Base-by-base conservation (phyloP, 2,113 vertebrate genomes). In the human region DNA sequence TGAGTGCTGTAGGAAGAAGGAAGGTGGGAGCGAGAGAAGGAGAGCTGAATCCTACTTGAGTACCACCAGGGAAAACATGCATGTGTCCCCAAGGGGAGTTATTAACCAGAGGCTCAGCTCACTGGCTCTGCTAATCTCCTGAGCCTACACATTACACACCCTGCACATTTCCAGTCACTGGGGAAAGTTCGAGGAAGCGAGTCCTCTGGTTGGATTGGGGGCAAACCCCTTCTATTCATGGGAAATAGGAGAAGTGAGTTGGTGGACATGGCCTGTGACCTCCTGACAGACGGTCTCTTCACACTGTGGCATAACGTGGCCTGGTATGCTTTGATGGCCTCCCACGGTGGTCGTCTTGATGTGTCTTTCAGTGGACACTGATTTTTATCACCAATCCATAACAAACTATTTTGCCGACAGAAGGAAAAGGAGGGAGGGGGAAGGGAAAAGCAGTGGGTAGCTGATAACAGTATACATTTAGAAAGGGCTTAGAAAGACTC, bases 321-420 rank as follows among this genome's bases (percentile, higher is more conserved):
- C 97, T 90, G 90, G 95, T 72, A 2, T 93, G 93, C 98, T 99
- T 99, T 99, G 98, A 99, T 98, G 98, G 94, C 90, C 98, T 95
- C 87, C 43, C 64, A 66, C 97, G 95, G 97, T 66, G 98, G 98
- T 98, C 98, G 98, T 98, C 98, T 97, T 97, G 98, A 80, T 97
- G 85, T 98, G 98, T 98, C 98, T 98, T 97, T 98, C 96, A 98
- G 84, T 97, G 97, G 97, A 99, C 98, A 68, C 97, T 96, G 98
- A 99, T 98, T 97, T 97, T 98, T 98, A 99, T 98, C 98, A 96
- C 93, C 38, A 95, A 98, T 96, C 96, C 97, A 98, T 98, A 98
- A 98, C 98, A 98, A 98, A 98, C 97, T 94, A 70, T 89, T 98
- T 40, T 59, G 97, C 95, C 20, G 66, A 97, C 92, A 98, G 98